Conservation (phyloP, 1,140 invertebrate genomes). For the Drosophila tropicalis region DNA sequence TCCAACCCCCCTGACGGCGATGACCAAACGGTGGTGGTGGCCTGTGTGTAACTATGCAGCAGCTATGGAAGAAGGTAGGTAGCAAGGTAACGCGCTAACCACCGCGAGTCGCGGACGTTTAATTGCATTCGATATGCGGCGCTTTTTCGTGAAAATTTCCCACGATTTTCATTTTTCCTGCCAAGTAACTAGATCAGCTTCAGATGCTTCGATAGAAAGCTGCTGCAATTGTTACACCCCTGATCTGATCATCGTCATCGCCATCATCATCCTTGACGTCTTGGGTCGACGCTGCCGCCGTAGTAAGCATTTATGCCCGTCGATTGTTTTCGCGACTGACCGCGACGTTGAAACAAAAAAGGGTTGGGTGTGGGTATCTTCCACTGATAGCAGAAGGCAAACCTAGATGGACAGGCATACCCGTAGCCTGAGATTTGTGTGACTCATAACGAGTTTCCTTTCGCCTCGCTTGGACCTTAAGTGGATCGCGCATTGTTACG, state of each 20-base stretch:
- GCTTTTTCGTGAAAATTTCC: slow-evolving; percentile 73
- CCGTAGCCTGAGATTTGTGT: slow-evolving; percentile 74
- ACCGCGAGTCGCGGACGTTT: slow-evolving; percentile 67
- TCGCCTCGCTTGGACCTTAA: slow-evolving; percentile 75
- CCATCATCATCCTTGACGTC: slow-evolving; percentile 32
- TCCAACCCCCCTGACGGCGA: slow-evolving; percentile 46
- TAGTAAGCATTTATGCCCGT: slow-evolving; percentile 70
- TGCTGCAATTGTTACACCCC: slow-evolving; percentile 43
- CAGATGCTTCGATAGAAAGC: slow-evolving; percentile 60
- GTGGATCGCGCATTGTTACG: slow-evolving; percentile 70
- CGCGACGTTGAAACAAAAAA: slow-evolving; percentile 49
- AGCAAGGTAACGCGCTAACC: slow-evolving; percentile 54
- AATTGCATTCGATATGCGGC: slow-evolving; percentile 78
- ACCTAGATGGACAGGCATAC: slow-evolving; percentile 25
- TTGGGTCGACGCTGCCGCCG: slow-evolving; percentile 17
- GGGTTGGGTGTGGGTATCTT: slow-evolving; percentile 41
- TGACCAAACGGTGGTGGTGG: slow-evolving; percentile 24
- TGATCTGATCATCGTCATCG: slow-evolving; percentile 40
- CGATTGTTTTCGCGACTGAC: slow-evolving; percentile 79
- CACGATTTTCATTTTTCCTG: slow-evolving; percentile 72
- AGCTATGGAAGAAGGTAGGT: slow-evolving; percentile 10
- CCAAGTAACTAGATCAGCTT: slow-evolving; percentile 59
- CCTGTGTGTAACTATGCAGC: slow-evolving; percentile 4
- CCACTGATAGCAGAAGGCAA: slow-evolving; percentile 15
- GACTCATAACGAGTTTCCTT: slow-evolving; percentile 77